These are phyloP conservation scores for Phocoena sinus DNA, from an alignment of 2,113 vertebrate genomes.

Conservation along the genomic window DNA sequence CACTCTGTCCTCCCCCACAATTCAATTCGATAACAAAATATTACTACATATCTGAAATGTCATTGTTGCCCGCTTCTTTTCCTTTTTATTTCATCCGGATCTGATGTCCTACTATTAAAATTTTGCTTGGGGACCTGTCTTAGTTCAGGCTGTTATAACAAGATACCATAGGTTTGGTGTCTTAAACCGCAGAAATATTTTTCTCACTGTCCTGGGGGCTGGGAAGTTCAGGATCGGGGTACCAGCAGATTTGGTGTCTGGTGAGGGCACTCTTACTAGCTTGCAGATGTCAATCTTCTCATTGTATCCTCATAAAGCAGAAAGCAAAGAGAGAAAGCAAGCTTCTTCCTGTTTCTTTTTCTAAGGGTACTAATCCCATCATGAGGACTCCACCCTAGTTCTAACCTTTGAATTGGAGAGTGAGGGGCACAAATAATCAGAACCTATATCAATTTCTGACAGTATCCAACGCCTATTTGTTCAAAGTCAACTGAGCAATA, in stretches of 20 bases:
- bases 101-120: conserved; percentile 1
- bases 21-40: background rate
- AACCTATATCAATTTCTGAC: background rate
- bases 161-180: background rate
- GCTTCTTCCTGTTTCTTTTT: background rate
- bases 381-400: background rate
- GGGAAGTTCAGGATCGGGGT: background rate
- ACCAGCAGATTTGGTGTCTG: background rate
- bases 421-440: background rate
- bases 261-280: background rate
- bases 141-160: background rate
- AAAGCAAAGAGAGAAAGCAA: background rate
- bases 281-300: background rate
- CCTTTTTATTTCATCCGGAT: background rate
- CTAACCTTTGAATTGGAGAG: background rate
- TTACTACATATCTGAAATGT: background rate
- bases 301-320: background rate
- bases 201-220: background rate
- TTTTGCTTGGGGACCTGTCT: background rate
- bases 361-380: background rate
- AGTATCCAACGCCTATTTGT: background rate
- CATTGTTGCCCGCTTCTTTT: background rate
- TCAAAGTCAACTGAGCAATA: background rate
- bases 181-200: background rate
- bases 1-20: background rate